Evolutionary conservation across 2,888 invertebrate genomes (phyloP).

Genomic region (Agrochola lychnidis): DNA sequence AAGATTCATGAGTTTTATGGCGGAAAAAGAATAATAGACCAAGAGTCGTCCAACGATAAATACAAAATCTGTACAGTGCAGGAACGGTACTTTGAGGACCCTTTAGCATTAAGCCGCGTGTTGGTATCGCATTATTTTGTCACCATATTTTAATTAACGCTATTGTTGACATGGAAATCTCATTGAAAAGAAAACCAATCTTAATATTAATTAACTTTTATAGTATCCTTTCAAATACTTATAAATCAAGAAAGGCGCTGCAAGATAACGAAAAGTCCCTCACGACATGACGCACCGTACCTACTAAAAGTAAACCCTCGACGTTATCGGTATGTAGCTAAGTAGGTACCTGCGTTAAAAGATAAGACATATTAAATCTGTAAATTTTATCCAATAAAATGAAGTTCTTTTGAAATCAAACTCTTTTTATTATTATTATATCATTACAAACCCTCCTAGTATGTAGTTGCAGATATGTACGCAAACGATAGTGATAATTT

Average conservation of each 20-base stretch:
- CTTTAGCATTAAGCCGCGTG: background rate
- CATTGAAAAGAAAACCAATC: background rate
- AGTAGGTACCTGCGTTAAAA: background rate
- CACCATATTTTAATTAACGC: background rate
- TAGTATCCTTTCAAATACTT: background rate
- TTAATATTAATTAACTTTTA: background rate
- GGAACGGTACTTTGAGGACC: background rate
- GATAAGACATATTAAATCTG: background rate
- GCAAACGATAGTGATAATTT: background rate
- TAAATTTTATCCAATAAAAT: conserved; percentile 8
- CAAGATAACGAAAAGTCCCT: conserved; percentile 10
- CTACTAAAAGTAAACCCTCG: background rate
- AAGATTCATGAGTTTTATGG: too few species aligned
- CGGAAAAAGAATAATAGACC: background rate
- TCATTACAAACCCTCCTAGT: background rate
- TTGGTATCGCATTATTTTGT: background rate
- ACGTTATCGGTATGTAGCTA: background rate
- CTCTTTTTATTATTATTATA: background rate
- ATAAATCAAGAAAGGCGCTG: conserved; percentile 6
- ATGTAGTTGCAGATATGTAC: background rate
- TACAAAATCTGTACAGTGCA: background rate
- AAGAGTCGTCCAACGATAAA: background rate
- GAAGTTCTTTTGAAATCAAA: background rate
- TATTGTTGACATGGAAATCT: background rate
- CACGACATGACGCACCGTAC: background rate